Conservation (phyloP, 2,113 vertebrate species). For the Aphelocoma coerulescens region DNA sequence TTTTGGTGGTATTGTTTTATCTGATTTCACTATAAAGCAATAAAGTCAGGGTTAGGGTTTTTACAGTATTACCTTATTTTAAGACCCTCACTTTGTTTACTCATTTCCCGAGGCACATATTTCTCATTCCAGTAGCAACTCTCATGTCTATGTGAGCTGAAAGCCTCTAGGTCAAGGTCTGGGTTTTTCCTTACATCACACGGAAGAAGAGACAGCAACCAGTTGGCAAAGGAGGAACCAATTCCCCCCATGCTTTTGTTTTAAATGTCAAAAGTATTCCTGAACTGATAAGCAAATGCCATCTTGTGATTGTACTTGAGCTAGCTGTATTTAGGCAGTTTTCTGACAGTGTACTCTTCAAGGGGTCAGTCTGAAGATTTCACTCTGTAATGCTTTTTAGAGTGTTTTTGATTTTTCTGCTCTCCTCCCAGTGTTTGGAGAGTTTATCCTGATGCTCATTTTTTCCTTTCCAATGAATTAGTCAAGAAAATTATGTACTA, state of each 20-base stretch:
- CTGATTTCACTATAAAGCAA: not conserved
- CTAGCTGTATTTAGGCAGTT: not conserved
- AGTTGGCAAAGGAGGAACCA: not conserved
- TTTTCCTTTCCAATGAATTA: not conserved
- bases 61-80: not conserved
- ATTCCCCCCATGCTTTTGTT: not conserved
- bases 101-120: not conserved
- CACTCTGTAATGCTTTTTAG: not conserved
- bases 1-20: not conserved
- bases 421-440: not conserved
- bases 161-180: not conserved
- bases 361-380: not conserved
- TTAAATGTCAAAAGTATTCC: not conserved
- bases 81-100: not conserved
- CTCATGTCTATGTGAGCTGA: not conserved
- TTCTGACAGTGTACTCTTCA: not conserved
- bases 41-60: not conserved
- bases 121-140: not conserved
- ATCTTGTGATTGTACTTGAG: not conserved
- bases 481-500: not conserved
- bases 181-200: not conserved
- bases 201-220: not conserved
- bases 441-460: not conserved
- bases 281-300: not conserved
- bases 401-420: not conserved